Base-by-base conservation (phyloP, 2,888 invertebrate genomes). In the Steinernema scapterisci region DNA sequence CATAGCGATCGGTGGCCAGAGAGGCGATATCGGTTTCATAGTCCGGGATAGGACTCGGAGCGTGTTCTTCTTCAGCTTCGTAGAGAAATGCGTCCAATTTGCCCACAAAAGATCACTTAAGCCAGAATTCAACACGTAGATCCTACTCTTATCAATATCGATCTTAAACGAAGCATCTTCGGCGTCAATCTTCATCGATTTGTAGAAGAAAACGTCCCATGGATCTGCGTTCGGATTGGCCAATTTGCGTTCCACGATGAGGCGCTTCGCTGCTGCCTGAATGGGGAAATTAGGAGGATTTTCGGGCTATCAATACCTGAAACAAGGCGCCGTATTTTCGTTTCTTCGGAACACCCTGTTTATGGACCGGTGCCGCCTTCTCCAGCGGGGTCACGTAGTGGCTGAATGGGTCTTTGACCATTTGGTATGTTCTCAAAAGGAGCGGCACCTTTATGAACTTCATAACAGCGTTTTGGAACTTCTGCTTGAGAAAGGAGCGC, bases 171-270 rank as follows among this genome's bases (percentile, higher is more conserved):
- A 31, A 6, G 31, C 31, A 16, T 63, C 63, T 27, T 63, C 63
- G 1, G 11, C 27, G 31, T 63, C 63, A 9, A 63, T 25, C 16
- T 31, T 63, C 63, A 63, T 16, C 27, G 31, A 31, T 63, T 63
- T 63, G 63, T 63, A 63, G 63, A 63, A 63, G 63, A 63, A 63
- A n/a, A 63, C 63, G 31, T 63, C 63, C 63, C 63, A 63, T 2
- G 63, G 63, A 31, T 63, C 63, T 11, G 63, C 63, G 25, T 63
- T 63, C 31, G 63, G 63, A 31, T 63, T 63, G 31, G 63, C 63
- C 13, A 63, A 27, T 19, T 63, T 63, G 16, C 63, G 27, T 19
- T 63, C 63, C 7, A 63, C 63, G 16, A 63, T 63, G 31, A 63
- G 38, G 11, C 63, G 63, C n/a, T 63, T 63, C 31, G 63, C 63